Evolutionary conservation across 2,888 invertebrate genomes (phyloP), one percentile per base, ranked within the genome.

Genomic region (Globia sparganii): DNA sequence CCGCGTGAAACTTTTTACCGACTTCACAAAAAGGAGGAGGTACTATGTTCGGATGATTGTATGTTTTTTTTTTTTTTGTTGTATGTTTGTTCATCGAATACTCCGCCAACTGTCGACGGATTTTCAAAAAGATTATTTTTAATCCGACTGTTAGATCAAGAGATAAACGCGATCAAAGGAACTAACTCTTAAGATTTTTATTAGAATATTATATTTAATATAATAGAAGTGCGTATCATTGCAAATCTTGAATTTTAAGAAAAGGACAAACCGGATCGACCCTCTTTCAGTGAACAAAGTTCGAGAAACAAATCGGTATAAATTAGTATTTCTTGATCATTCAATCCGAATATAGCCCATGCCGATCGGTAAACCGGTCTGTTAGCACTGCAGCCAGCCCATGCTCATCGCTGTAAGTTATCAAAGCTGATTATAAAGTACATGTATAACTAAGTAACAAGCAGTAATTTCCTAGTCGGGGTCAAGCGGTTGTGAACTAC

Each of bases 351-450:
- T 43, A 13, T 4, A 28, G 5, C 21, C 28, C 3, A 49, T n/a
- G 28, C 3, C 31, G 13, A 56, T 62, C 15, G 37, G 28, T 1
- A 56, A 64, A 80, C 72, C 77, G 46, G 62, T 71, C 25, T 8
- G 78, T 28, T 31, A 37, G n/a, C 13, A 62, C 13, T 37, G 25
- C n/a, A 43, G 28, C 13, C n/a, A 43, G 28, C 13, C 3, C 8
- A 31, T 37, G 31, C 56, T 40, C n/a, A 37, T 21, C 40, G 21
- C 58, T 18, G n/a, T n/a, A 15, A 31, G 31, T n/a, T 31, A 68
- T 37, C 13, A 49, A 56, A 58, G n/a, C 18, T 59, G 58, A 56
- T 56, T 71, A 53, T 49, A 58, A 15, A 15, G 25, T 15, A 37
- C 15, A 8, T 46, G 72, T 64, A 9, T 40, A 62, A 72, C 21